Conservation (phyloP, 2,888 invertebrate genomes). For the Drosophila tripunctata region DNA sequence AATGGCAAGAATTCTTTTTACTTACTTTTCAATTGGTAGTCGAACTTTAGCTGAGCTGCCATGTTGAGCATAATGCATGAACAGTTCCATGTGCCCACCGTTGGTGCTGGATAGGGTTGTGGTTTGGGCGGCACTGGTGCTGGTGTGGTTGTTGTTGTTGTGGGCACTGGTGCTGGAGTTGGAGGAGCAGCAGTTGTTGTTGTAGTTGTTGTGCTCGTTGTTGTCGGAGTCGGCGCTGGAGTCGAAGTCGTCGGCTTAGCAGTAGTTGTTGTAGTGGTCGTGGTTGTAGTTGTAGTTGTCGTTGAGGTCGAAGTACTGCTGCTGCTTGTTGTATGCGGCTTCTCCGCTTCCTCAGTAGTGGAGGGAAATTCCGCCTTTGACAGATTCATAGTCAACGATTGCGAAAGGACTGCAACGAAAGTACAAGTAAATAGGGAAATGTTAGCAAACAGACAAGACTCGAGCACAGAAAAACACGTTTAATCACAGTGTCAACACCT, state of each 20-base stretch:
- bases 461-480: not conserved
- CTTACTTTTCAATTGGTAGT: conserved; percentile 81
- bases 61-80: conserved; percentile 89
- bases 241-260: conserved; percentile 56
- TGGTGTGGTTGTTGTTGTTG: conserved; percentile 67
- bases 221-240: conserved; percentile 56
- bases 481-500: conserved; percentile 20
- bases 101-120: conserved; percentile 80
- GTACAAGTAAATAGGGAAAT: not conserved
- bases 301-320: conserved; percentile 18
- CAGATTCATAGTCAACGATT: conserved; percentile 31
- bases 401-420: conserved; percentile 44
- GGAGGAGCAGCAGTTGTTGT: conserved; percentile 11
- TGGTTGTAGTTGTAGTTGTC: conserved; percentile 57
- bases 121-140: conserved; percentile 74
- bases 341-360: conserved; percentile 1
- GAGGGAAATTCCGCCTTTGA: conserved; percentile 27
- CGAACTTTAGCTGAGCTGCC: conserved; percentile 88
- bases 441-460: not conserved
- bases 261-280: conserved; percentile 38
- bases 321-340: conserved; percentile 11
- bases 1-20: not conserved
- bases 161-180: conserved; percentile 35
- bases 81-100: conserved; percentile 86
- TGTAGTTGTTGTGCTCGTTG: conserved; percentile 22